Conservation (phyloP, 30 jellyfish, hydroid and myxozoan genomes). For the Phacellophora camtschatica region DNA sequence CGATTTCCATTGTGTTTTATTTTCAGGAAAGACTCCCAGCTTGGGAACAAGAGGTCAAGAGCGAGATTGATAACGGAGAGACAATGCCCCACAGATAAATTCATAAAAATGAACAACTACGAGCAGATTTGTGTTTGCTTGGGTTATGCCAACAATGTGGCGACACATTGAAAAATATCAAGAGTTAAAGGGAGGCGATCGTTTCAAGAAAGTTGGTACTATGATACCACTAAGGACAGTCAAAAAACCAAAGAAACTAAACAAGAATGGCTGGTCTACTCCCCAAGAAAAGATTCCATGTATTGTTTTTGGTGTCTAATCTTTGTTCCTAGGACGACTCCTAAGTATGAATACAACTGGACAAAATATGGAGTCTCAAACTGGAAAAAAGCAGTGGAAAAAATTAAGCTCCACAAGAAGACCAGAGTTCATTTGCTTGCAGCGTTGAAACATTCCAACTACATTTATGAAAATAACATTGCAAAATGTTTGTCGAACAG, state of each 20-base stretch:
- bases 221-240: neutral
- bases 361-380: neutral
- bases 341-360: slow-evolving; percentile 13
- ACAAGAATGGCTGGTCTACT: slow-evolving; percentile 6
- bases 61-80: too few species aligned
- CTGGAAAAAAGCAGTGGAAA: slow-evolving; percentile 20
- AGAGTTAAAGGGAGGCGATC: neutral
- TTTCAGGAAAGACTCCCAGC: too few species aligned
- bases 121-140: too few species aligned
- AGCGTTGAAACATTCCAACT: neutral
- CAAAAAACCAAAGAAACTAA: neutral
- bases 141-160: too few species aligned
- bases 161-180: too few species aligned
- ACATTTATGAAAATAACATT: neutral
- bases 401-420: neutral
- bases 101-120: too few species aligned
- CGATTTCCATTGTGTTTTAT: too few species aligned
- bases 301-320: neutral
- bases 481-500: neutral
- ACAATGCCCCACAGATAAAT: too few species aligned
- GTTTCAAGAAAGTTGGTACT: slow-evolving; percentile 8
- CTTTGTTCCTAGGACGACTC: neutral
- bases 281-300: slow-evolving; percentile 11
- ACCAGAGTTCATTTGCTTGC: neutral
- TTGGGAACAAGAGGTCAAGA: too few species aligned